Base-by-base conservation (phyloP, 1,140 invertebrate genomes). In the Metaphire vulgaris region DNA sequence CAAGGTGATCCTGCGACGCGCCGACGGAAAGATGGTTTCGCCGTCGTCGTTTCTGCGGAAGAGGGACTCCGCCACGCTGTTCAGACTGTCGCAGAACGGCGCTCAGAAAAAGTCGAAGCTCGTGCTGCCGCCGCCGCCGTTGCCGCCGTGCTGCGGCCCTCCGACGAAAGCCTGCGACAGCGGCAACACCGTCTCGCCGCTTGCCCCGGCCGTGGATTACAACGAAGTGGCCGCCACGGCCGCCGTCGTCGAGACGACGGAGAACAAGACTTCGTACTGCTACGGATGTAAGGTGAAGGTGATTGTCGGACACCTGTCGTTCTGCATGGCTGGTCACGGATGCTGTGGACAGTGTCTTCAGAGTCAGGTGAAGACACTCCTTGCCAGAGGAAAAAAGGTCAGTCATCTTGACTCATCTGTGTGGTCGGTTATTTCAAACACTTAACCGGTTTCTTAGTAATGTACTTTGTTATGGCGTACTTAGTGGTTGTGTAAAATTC, bases 361-460 rank as follows among this genome's bases (percentile, higher is more conserved):
- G 72, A 79, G 78, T 74, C 79, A 81, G 41, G 82, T 81, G 6
- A 83, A 83, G 71, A 77, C 79, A n/a, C 79, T 83, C 28, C 78
- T 83, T 26, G 81, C 81, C 14, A 82, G 78, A n/a, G 79, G 80
- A 78, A 79, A 79, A 69, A 81, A 80, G 77, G 81, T 81, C 69
- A 30, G 74, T 28, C 29, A 31, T 12, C 41, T 56, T 56, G 41
- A 6, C 21, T 56, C 41, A 12, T 56, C 41, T 56, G 41, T n/a
- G n/a, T n/a, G n/a, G n/a, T n/a, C n/a, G n/a, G n/a, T n/a, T n/a
- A n/a, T n/a, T n/a, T n/a, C n/a, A n/a, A n/a, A n/a, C n/a, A n/a
- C n/a, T n/a, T n/a, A n/a, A n/a, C n/a, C n/a, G n/a, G n/a, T n/a
- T n/a, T n/a, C n/a, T n/a, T n/a, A n/a, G n/a, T n/a, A n/a, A n/a